phyloP scores from a whole-genome alignment of 1,140 invertebrate species.

The Drosophila athabasca region DNA sequence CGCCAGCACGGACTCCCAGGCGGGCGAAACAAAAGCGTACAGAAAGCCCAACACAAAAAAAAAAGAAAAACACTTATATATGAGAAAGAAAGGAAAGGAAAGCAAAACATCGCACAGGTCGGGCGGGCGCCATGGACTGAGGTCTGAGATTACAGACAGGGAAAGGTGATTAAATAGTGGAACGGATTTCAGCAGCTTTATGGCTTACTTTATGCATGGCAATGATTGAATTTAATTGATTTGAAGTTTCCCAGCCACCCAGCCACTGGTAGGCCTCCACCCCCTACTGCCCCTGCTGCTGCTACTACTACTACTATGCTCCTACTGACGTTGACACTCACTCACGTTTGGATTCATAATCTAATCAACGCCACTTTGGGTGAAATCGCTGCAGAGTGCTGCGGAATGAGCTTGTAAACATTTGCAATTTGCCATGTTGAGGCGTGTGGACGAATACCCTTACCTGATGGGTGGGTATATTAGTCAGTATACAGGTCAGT shows the following conservation, averaged over 20 bases:
- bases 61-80: conserved; percentile 31
- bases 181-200: conserved; percentile 40
- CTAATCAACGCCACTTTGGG: conserved; percentile 52
- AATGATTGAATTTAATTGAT: conserved; percentile 54
- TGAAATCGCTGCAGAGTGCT: conserved; percentile 38
- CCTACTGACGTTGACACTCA: background rate
- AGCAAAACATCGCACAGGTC: background rate
- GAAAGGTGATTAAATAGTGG: conserved; percentile 68
- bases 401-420: conserved; percentile 46
- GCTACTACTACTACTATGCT: background rate
- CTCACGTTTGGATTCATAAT: conserved; percentile 25
- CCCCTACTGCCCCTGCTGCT: background rate
- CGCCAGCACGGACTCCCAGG: conserved; percentile 42
- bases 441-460: conserved; percentile 17
- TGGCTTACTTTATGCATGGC: conserved; percentile 10
- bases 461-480: background rate
- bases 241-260: conserved; percentile 17
- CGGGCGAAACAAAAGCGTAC: conserved; percentile 36
- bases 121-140: no score
- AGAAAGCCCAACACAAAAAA: conserved; percentile 33
- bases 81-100: conserved; percentile 29
- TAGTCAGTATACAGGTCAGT: no score
- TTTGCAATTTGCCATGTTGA: conserved; percentile 39
- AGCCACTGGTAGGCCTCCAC: conserved; percentile 5
- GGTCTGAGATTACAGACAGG: conserved; percentile 4